These are phyloP conservation scores for Drosophila biarmipes DNA, from an alignment of 1,140 invertebrate species.

Conservation along the genomic window DNA sequence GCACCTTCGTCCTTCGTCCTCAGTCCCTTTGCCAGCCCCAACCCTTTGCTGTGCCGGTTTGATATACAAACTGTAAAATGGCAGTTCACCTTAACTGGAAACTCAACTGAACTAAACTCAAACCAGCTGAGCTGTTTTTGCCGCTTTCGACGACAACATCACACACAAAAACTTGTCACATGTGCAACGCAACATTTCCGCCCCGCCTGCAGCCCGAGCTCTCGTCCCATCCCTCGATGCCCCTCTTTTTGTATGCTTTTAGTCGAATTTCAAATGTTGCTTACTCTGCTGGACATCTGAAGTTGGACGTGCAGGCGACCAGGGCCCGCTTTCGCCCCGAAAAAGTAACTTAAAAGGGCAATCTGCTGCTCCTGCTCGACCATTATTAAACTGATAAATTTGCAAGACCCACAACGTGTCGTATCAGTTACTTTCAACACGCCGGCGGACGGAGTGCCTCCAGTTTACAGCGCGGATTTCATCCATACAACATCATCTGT, in stretches of 20 bases:
- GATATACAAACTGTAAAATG: constrained; percentile 78
- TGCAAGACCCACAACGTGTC: constrained; percentile 54
- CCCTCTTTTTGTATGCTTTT: constrained; percentile 60
- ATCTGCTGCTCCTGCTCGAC: constrained; percentile 35
- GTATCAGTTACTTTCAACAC: constrained; percentile 44
- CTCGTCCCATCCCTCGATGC: constrained; percentile 8
- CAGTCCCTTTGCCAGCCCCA: background rate
- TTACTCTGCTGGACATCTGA: constrained; percentile 73
- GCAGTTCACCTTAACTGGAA: constrained; percentile 77
- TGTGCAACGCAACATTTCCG: constrained; percentile 77
- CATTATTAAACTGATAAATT: constrained; percentile 77
- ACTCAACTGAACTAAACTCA: constrained; percentile 61
- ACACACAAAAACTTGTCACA: constrained; percentile 73
- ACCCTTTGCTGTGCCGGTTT: constrained; percentile 52
- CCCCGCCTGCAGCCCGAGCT: constrained; percentile 10
- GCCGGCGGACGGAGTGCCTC: constrained; percentile 25
- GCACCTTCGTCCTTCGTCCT: background rate
- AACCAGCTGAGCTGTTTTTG: constrained; percentile 63
- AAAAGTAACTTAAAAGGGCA: constrained; percentile 36
- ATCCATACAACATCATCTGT: constrained; percentile 59
- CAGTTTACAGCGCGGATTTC: constrained; percentile 47
- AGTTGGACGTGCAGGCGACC: constrained; percentile 51
- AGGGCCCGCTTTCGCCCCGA: background rate
- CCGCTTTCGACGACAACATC: constrained; percentile 48
- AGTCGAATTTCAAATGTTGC: constrained; percentile 82